These are phyloP conservation scores for Campylomormyrus tamandua DNA, from an alignment of 2,113 vertebrate species.

Conservation along the genomic window DNA sequence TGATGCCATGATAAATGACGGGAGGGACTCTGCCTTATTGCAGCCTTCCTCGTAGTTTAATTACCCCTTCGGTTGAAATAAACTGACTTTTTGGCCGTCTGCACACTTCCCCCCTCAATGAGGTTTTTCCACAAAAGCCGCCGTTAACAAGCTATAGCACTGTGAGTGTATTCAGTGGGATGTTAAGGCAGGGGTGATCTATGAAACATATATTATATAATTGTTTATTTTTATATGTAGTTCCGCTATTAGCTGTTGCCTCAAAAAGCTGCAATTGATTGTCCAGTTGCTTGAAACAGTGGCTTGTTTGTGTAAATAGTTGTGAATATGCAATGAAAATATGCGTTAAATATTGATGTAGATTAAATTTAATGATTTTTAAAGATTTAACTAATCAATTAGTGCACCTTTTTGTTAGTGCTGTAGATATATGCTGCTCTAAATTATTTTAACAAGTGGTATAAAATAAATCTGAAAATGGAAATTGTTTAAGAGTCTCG, in stretches of 20 bases:
- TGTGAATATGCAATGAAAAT: constrained; percentile 80
- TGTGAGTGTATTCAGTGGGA: constrained; percentile 70
- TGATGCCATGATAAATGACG: neutral
- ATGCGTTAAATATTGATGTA: constrained; percentile 90
- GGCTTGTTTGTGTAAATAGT: constrained; percentile 86
- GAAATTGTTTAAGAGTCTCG: constrained; percentile 15
- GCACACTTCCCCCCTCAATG: constrained; percentile 57
- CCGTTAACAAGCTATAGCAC: constrained; percentile 67
- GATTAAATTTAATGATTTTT: constrained; percentile 79
- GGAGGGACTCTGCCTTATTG: neutral
- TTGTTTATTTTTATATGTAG: constrained; percentile 70
- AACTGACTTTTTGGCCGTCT: constrained; percentile 48
- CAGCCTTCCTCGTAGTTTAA: neutral
- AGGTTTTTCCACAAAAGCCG: constrained; percentile 71
- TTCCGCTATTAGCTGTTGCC: constrained; percentile 73
- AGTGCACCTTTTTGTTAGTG: constrained; percentile 89
- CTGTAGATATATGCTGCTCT: constrained; percentile 92
- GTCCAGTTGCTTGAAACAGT: constrained; percentile 66
- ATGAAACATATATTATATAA: constrained; percentile 47
- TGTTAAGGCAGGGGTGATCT: constrained; percentile 68
- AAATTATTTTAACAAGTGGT: constrained; percentile 88
- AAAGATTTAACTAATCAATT: constrained; percentile 72
- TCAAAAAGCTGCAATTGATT: constrained; percentile 77
- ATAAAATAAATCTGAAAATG: constrained; percentile 73
- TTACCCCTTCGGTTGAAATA: neutral